A percentile compares a stretch with the other conserved stretches of the same genome.
phyloP scores from a whole-genome alignment of 1,140 invertebrate species.

The Orussus abietinus region DNA sequence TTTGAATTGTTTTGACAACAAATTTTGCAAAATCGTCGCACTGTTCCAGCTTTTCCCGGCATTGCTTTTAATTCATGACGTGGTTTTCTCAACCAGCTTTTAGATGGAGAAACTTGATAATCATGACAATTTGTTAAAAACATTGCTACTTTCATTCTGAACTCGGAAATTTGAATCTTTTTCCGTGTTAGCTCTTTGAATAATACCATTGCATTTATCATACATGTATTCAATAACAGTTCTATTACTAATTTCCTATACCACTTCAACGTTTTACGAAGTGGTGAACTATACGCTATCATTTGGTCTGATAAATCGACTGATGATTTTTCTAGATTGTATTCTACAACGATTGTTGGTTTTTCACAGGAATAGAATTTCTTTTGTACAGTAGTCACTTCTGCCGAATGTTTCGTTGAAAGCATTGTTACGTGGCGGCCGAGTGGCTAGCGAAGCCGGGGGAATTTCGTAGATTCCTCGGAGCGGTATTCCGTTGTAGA shows the following conservation, averaged over 20 bases:
- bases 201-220: constrained; percentile 34
- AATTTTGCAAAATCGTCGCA: constrained; percentile 9
- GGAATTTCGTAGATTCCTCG: no score
- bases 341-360: constrained; percentile 37
- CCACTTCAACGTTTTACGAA: constrained; percentile 41
- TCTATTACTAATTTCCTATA: constrained; percentile 40
- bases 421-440: no score
- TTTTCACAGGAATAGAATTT: constrained; percentile 19
- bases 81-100: constrained; percentile 9
- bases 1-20: constrained; percentile 15
- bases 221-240: constrained; percentile 32
- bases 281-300: constrained; percentile 31
- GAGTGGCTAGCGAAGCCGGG: no score
- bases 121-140: constrained; percentile 12
- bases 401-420: constrained; percentile 14
- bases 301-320: constrained; percentile 43
- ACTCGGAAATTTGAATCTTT: constrained; percentile 14
- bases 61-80: constrained; percentile 16
- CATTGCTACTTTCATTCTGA: constrained; percentile 14
- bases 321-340: constrained; percentile 38
- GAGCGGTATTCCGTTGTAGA: no score
- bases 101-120: constrained; percentile 5
- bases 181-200: constrained; percentile 23
- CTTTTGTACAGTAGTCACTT: constrained; percentile 13
- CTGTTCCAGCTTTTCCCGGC: constrained; percentile 11